phyloP scores from a whole-genome alignment of 2,888 invertebrate genomes.

The Heteropelma amictum region DNA sequence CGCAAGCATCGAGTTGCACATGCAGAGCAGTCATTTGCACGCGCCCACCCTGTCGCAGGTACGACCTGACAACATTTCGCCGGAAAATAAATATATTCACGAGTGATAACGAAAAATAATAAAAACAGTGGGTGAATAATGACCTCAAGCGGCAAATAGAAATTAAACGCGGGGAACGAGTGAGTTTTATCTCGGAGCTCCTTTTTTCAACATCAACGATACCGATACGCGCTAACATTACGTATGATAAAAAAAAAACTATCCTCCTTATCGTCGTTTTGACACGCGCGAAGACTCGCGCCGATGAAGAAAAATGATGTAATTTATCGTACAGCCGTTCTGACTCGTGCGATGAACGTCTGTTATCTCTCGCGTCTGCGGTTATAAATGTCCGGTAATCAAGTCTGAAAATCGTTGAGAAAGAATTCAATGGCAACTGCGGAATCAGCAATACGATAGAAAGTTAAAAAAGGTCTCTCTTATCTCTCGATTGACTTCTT shows the following conservation, averaged over 20 bases:
- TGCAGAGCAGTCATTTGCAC: slow-evolving; percentile 85
- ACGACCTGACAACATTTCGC: not conserved
- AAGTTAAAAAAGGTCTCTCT: too few species aligned
- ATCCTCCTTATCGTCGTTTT: not conserved
- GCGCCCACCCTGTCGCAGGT: slow-evolving; percentile 84
- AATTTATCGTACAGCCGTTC: not conserved
- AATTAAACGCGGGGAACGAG: too few species aligned
- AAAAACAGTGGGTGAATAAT: too few species aligned
- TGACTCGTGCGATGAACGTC: not conserved
- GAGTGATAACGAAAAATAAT: too few species aligned
- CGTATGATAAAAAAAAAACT: too few species aligned
- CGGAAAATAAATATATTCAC: too few species aligned
- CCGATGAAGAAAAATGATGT: slow-evolving; percentile 15
- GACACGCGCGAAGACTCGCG: not conserved
- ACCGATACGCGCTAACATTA: too few species aligned
- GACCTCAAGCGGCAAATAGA: too few species aligned
- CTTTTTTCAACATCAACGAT: too few species aligned
- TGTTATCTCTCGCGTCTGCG: not conserved
- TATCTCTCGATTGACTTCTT: too few species aligned
- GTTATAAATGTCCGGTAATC: not conserved
- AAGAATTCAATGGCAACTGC: slow-evolving; percentile 5
- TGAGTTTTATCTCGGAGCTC: too few species aligned
- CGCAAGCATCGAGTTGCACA: slow-evolving; percentile 83
- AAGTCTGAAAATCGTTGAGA: not conserved
- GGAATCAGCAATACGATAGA: not conserved